phyloP scores from a whole-genome alignment of 2,797 vertebrate genomes.

The Acestrorhynchus altus region DNA sequence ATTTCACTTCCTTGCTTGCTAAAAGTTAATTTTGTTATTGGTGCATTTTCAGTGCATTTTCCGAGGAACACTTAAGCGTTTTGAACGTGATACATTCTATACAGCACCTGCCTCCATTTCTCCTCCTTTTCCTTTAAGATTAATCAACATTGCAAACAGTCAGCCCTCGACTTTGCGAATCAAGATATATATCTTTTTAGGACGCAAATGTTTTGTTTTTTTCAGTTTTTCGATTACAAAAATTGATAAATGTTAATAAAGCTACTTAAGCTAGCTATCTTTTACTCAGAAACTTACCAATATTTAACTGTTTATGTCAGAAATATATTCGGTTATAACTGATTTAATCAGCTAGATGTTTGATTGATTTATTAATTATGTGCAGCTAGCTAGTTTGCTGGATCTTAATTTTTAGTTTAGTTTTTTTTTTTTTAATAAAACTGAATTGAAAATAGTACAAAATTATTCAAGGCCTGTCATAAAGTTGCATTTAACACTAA shows the following conservation, averaged over 20 bases:
- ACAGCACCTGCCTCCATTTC: conserved; percentile 1
- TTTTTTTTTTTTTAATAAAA: no score
- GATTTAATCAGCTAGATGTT: neutral
- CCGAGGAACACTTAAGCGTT: neutral
- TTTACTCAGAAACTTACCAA: no score
- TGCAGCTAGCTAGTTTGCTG: neutral
- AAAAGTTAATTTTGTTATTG: neutral
- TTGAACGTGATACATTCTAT: conserved; percentile 12
- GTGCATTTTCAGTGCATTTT: neutral
- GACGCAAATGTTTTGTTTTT: neutral
- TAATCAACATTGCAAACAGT: neutral
- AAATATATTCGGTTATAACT: no score
- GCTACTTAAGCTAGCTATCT: no score
- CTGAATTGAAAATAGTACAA: no score
- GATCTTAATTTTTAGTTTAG: no score
- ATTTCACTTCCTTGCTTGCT: neutral
- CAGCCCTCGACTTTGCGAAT: neutral
- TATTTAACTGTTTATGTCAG: no score
- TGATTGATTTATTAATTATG: no score
- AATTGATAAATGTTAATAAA: no score
- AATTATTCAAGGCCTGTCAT: no score
- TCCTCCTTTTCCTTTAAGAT: neutral
- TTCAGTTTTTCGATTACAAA: neutral
- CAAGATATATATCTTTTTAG: neutral
- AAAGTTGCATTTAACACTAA: no score